phyloP scores from a whole-genome alignment of 2,888 invertebrate species.

The Patella depressa region DNA sequence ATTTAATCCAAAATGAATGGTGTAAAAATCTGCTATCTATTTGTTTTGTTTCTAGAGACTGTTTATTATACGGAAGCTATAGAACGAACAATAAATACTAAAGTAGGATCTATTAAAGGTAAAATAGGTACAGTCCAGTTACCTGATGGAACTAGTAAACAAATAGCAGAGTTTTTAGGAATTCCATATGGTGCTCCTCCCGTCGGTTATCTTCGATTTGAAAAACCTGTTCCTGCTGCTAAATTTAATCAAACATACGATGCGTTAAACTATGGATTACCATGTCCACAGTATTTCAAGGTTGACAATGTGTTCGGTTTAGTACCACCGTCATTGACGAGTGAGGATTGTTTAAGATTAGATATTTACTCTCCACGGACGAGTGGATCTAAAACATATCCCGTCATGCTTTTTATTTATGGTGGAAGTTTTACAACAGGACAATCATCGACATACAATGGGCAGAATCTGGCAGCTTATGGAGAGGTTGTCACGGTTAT shows the following conservation, averaged over 20 bases:
- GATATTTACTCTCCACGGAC: slow-evolving; percentile 44
- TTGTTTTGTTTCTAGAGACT: too few relatives aligned
- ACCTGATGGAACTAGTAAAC: not conserved
- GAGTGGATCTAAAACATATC: slow-evolving; percentile 24
- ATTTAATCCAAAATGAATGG: too few relatives aligned
- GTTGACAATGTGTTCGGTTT: not conserved
- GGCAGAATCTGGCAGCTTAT: slow-evolving; percentile 38
- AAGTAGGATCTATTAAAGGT: not conserved
- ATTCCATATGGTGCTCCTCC: slow-evolving; percentile 73
- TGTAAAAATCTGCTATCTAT: too few relatives aligned
- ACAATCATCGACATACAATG: slow-evolving; percentile 42
- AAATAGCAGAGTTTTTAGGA: slow-evolving; percentile 29
- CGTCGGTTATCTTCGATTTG: slow-evolving; percentile 75
- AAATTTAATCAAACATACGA: slow-evolving; percentile 78
- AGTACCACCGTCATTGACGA: slow-evolving; percentile 29
- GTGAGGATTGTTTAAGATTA: slow-evolving; percentile 52
- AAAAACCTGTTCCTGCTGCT: slow-evolving; percentile 49
- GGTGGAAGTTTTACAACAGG: slow-evolving; percentile 49
- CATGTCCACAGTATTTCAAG: slow-evolving; percentile 79
- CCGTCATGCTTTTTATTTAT: slow-evolving; percentile 55
- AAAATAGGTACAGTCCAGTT: not conserved
- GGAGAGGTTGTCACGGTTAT: slow-evolving; percentile 51
- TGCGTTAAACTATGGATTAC: slow-evolving; percentile 86
- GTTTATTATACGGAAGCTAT: too few relatives aligned
- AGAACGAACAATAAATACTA: not conserved